phyloP scores from a whole-genome alignment of 1,140 invertebrate genomes.

The Drosophila ogumai region DNA sequence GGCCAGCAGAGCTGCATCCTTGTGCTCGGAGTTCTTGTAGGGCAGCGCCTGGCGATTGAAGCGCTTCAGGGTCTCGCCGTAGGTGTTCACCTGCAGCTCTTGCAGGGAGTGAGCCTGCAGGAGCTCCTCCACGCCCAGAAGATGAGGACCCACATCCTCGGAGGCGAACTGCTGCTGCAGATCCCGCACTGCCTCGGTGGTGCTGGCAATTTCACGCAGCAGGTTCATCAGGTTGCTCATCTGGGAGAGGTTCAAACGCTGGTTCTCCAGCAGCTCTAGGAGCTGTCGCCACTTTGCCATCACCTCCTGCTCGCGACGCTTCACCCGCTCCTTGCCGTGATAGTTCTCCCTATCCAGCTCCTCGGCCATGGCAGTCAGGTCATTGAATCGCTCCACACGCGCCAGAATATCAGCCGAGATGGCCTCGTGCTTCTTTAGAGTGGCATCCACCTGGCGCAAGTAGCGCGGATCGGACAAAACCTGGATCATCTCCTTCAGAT shows the following conservation, averaged over 20 bases:
- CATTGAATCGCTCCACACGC: constrained; percentile 96
- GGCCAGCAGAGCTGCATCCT: constrained; percentile 89
- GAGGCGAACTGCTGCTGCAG: constrained; percentile 93
- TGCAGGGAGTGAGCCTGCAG: constrained; percentile 96
- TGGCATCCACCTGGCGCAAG: constrained; percentile 97
- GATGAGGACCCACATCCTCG: constrained; percentile 95
- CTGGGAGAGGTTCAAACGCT: constrained; percentile 92
- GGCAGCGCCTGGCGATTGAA: constrained; percentile 89
- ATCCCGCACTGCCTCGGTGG: constrained; percentile 92
- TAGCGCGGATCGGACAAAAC: constrained; percentile 97
- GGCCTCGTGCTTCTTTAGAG: constrained; percentile 99
- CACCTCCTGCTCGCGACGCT: constrained; percentile 93
- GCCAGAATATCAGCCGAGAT: constrained; percentile 98
- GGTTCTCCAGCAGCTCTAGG: constrained; percentile 93
- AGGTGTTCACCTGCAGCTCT: constrained; percentile 94
- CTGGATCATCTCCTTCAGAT: constrained; percentile 99
- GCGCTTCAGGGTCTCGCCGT: constrained; percentile 92
- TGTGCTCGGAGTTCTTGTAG: constrained; percentile 86
- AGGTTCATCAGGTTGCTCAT: constrained; percentile 93
- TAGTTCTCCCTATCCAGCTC: constrained; percentile 97
- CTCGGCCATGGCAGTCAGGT: constrained; percentile 95
- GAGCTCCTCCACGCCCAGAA: constrained; percentile 96
- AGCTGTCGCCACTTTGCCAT: constrained; percentile 95
- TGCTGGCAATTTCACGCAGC: constrained; percentile 96
- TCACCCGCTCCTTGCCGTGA: constrained; percentile 94